Evolutionary conservation across 1,140 invertebrate species (phyloP).

Genomic region (Drepana arcuata): DNA sequence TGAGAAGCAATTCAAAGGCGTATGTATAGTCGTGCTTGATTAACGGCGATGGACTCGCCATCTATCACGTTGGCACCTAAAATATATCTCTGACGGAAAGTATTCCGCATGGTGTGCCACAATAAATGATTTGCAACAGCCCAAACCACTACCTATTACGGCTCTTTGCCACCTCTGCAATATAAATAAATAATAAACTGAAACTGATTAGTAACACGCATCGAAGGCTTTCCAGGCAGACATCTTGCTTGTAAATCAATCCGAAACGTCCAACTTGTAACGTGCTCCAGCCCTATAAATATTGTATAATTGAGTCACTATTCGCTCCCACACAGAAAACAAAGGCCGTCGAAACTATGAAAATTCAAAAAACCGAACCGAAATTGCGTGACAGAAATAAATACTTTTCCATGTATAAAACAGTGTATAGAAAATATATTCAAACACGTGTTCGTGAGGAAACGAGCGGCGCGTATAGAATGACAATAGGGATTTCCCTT

Average conservation of each 20-base stretch:
- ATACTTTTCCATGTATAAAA: conserved; percentile 33
- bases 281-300: conserved; percentile 39
- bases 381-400: conserved; percentile 66
- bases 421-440: conserved; percentile 35
- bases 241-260: conserved; percentile 17
- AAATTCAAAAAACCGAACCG: conserved; percentile 45
- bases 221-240: too few species aligned
- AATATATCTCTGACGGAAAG: too few species aligned
- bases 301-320: conserved; percentile 36
- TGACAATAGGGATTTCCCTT: conserved; percentile 68
- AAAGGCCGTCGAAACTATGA: conserved; percentile 23
- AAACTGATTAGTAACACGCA: too few species aligned
- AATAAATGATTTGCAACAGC: too few species aligned
- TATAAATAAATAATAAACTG: too few species aligned
- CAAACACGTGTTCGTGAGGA: conserved; percentile 64
- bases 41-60: too few species aligned
- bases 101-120: too few species aligned
- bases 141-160: too few species aligned
- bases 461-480: conserved; percentile 47
- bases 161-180: too few species aligned
- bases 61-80: too few species aligned
- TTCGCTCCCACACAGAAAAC: conserved; percentile 22
- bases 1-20: too few species aligned
- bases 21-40: too few species aligned
- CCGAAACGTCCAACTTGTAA: conserved; percentile 8